These are phyloP conservation scores for Erythrocercus mccallii DNA, from an alignment of 2,113 vertebrate species.

Conservation along the genomic window DNA sequence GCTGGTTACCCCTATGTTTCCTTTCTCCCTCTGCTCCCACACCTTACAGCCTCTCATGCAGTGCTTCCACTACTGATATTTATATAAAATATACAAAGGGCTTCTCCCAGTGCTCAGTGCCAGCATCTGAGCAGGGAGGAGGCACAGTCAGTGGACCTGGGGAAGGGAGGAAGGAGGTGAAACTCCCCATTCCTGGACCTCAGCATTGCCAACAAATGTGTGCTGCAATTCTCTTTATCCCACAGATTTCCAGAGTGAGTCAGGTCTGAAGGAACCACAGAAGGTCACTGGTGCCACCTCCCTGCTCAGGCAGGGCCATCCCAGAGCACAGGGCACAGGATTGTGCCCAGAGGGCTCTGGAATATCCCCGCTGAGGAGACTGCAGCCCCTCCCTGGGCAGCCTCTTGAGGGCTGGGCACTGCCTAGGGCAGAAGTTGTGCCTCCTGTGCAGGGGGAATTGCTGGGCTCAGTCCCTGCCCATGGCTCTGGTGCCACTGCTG, in stretches of 20 bases:
- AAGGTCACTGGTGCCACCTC: not conserved
- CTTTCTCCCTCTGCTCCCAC: not conserved
- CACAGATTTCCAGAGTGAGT: accelerated
- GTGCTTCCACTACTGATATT: not conserved
- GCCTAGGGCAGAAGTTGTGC: not conserved
- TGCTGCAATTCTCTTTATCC: not conserved
- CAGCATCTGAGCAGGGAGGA: not conserved
- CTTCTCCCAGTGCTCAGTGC: not conserved
- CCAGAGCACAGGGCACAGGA: not conserved
- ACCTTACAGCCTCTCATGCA: not conserved
- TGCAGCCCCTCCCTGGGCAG: not conserved
- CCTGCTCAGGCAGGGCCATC: not conserved
- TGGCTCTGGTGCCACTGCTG: not conserved
- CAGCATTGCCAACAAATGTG: accelerated
- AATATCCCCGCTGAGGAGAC: not conserved
- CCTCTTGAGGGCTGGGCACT: not conserved
- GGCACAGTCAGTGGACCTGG: not conserved
- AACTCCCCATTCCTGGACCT: not conserved
- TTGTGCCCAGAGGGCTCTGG: not conserved
- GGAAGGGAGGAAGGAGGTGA: not conserved
- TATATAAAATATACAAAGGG: not conserved
- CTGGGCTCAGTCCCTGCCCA: not conserved
- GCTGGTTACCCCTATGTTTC: not conserved
- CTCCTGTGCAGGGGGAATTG: not conserved
- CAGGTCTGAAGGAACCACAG: not conserved